Percentiles rank a stretch among this genome's conserved stretches.
phyloP scores from a whole-genome alignment of 2,888 invertebrate species.

The Germaria angustata region DNA sequence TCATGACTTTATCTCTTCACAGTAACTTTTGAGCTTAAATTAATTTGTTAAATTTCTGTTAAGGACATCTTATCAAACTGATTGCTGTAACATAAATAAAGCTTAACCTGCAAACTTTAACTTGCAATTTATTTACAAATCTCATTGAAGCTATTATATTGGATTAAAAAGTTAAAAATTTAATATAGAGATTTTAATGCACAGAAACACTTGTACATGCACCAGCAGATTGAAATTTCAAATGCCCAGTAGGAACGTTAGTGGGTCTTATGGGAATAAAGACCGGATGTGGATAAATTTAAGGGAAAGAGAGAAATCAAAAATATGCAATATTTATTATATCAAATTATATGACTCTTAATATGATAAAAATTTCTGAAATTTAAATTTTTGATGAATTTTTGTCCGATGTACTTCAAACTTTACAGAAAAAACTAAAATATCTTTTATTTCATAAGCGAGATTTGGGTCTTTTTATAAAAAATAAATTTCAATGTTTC shows the following conservation, averaged over 20 bases:
- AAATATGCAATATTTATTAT: background rate
- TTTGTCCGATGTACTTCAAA: too few species aligned
- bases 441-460: too few species aligned
- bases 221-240: background rate
- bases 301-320: too few species aligned
- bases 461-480: too few species aligned
- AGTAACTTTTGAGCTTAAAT: background rate
- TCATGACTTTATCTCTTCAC: background rate
- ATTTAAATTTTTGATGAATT: too few species aligned
- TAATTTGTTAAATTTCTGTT: background rate
- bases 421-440: too few species aligned
- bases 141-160: conserved; percentile 1
- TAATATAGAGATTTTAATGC: background rate
- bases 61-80: conserved; percentile 1
- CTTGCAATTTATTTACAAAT: background rate
- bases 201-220: background rate
- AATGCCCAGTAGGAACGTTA: background rate
- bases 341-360: too few species aligned
- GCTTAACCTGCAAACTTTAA: background rate
- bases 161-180: conserved; percentile 11
- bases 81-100: background rate
- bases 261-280: too few species aligned
- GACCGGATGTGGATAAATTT: too few species aligned
- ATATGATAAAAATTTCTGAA: too few species aligned
- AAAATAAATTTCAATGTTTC: too few species aligned